Percentiles rank a stretch among this genome's conserved stretches.
phyloP scores from a whole-genome alignment of 2,888 invertebrate genomes.

The Antheraea yamamai region DNA sequence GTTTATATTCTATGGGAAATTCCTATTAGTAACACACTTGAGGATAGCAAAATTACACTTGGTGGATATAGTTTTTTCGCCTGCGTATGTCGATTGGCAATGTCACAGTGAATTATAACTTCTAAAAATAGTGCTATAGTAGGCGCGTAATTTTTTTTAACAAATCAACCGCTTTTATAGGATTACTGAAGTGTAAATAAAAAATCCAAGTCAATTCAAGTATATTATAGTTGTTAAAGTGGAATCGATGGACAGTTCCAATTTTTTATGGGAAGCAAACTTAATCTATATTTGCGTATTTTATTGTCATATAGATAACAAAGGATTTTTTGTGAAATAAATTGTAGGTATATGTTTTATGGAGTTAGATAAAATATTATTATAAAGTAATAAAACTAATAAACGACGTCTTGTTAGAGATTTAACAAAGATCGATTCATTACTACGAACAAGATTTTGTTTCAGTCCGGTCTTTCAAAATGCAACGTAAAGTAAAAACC shows the following conservation, averaged over 20 bases:
- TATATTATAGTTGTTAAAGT: too few relatives aligned
- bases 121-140: background rate
- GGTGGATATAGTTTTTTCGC: background rate
- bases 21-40: too few relatives aligned
- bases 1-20: too few relatives aligned
- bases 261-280: background rate
- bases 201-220: too few relatives aligned
- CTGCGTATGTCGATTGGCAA: background rate
- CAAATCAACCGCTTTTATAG: too few relatives aligned
- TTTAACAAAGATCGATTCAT: background rate
- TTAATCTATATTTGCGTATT: background rate
- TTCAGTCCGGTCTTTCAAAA: too few relatives aligned
- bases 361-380: background rate
- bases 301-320: background rate
- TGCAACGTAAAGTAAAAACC: background rate
- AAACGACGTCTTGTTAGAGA: background rate
- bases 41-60: background rate
- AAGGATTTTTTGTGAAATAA: background rate
- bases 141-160: background rate
- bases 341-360: background rate
- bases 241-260: too few relatives aligned
- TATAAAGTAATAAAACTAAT: background rate
- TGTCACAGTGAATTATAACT: background rate
- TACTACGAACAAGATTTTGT: too few relatives aligned
- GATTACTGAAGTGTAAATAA: background rate